Conservation (phyloP, 2,888 invertebrate genomes). For the Chymomyza caudatula region DNA sequence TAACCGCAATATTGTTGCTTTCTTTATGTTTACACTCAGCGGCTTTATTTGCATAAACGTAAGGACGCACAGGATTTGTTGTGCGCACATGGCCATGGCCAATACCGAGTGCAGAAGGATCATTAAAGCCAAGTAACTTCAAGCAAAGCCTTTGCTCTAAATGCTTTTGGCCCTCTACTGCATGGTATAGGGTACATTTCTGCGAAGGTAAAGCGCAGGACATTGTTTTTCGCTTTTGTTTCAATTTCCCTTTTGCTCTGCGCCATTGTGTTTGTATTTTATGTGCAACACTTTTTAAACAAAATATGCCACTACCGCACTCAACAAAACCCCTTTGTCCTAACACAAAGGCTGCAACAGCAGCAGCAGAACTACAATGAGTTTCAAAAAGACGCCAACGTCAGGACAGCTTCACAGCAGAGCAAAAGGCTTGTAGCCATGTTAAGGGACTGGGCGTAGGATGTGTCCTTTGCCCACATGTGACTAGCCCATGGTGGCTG, state of each 20-base stretch:
- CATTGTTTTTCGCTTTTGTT: neutral
- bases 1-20: neutral
- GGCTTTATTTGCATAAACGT: neutral
- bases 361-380: conserved; percentile 29
- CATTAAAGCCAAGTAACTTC: conserved; percentile 8
- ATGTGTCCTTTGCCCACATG: neutral
- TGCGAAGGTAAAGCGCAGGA: neutral
- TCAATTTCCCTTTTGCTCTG: neutral
- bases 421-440: neutral
- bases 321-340: conserved; percentile 57
- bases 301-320: conserved; percentile 56
- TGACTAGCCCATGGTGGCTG: neutral
- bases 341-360: conserved; percentile 36
- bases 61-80: conserved; percentile 22
- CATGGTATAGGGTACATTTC: conserved; percentile 26
- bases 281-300: conserved; percentile 13
- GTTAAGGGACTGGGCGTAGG: too few relatives aligned
- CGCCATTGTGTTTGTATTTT: neutral
- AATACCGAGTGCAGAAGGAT: neutral
- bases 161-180: neutral
- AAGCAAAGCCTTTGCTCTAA: neutral
- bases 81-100: conserved; percentile 15
- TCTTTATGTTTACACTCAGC: neutral
- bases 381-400: conserved; percentile 1
- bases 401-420: neutral